Evolutionary conservation across 2,113 vertebrate genomes (phyloP).

Genomic region (Pholis gunnellus): DNA sequence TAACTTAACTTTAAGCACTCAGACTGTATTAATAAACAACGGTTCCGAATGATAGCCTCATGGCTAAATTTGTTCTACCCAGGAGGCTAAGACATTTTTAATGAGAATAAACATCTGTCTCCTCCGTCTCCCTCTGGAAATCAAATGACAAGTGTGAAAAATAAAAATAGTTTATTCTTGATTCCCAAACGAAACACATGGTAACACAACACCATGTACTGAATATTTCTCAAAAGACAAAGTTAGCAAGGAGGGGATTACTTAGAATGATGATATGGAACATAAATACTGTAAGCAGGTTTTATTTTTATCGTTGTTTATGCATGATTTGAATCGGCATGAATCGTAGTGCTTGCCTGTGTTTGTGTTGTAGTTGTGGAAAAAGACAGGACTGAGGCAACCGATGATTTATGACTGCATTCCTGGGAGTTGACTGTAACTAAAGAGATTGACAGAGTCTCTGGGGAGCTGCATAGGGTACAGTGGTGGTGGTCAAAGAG

Average conservation of each 20-base stretch:
- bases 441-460: constrained; percentile 35
- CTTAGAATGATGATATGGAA: background rate
- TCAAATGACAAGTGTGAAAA: constrained; percentile 60
- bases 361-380: background rate
- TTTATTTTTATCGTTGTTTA: background rate
- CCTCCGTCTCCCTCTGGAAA: constrained; percentile 47
- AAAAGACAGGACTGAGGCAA: background rate
- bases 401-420: constrained; percentile 27
- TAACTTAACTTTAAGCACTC: constrained; percentile 23
- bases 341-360: background rate
- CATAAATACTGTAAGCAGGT: accelerated
- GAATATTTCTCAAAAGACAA: background rate
- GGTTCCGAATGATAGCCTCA: constrained; percentile 53
- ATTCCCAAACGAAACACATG: constrained; percentile 14
- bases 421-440: constrained; percentile 24
- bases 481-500: constrained; percentile 34
- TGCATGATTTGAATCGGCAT: background rate
- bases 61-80: constrained; percentile 68
- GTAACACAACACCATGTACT: background rate
- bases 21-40: constrained; percentile 48
- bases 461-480: constrained; percentile 12
- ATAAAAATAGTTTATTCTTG: constrained; percentile 64
- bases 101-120: constrained; percentile 75
- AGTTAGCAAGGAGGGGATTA: background rate
- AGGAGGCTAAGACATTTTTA: constrained; percentile 65